These are phyloP conservation scores for Patiria miniata DNA, from an alignment of 35 echinoderm and acorn worm genomes.

Conservation along the genomic window DNA sequence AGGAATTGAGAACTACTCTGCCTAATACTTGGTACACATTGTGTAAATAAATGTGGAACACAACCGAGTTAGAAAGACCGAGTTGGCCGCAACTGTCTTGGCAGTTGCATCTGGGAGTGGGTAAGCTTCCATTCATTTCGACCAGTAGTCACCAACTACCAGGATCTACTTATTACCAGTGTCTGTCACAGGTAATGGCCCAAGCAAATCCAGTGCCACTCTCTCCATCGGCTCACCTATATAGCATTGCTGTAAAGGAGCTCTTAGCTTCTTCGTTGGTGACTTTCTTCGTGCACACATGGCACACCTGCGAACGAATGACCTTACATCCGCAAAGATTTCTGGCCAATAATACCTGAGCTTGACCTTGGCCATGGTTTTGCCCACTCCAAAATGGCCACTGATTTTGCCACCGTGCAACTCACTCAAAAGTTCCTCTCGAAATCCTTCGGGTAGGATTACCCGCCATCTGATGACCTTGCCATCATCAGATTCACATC, in stretches of 20 bases:
- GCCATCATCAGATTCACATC: slow-evolving; percentile 28
- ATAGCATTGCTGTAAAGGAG: slow-evolving; percentile 22
- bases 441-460: background rate
- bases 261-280: background rate
- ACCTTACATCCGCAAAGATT: slow-evolving; percentile 29
- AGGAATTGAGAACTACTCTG: too few relatives aligned
- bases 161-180: slow-evolving; percentile 43
- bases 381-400: slow-evolving; percentile 36
- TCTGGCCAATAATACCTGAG: slow-evolving; percentile 39
- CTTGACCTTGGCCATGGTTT: slow-evolving; percentile 23
- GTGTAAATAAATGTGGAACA: too few relatives aligned
- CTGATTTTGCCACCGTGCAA: background rate
- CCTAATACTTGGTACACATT: too few relatives aligned
- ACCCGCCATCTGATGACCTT: background rate
- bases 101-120: background rate
- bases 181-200: too few relatives aligned
- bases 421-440: slow-evolving; percentile 26
- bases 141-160: slow-evolving; percentile 38
- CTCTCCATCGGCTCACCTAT: slow-evolving; percentile 27
- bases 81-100: slow-evolving; percentile 42
- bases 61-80: too few relatives aligned
- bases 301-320: background rate
- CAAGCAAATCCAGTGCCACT: slow-evolving; percentile 41
- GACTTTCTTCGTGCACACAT: slow-evolving; percentile 24
- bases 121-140: slow-evolving; percentile 41